A percentile compares a stretch with the other conserved stretches of the same genome.
phyloP scores from a whole-genome alignment of 2,888 invertebrate genomes.

The Phaonia tiefii region DNA sequence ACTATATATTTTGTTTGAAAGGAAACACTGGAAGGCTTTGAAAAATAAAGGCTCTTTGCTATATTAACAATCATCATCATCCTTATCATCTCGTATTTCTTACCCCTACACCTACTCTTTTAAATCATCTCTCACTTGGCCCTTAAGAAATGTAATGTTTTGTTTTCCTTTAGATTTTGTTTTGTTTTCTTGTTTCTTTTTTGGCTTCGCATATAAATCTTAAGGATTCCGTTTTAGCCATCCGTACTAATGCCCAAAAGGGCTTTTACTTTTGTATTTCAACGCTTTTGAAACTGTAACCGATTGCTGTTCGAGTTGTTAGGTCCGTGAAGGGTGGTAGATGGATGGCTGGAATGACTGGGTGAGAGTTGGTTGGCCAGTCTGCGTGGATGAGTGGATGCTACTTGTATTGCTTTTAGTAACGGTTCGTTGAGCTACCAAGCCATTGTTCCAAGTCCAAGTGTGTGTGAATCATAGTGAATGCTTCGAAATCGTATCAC shows the following conservation, averaged over 20 bases:
- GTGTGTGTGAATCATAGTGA: neutral
- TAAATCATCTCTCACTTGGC: neutral
- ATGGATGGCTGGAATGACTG: neutral
- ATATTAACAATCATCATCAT: neutral
- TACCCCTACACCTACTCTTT: neutral
- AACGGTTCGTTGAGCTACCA: slow-evolving; percentile 36
- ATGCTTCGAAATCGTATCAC: neutral
- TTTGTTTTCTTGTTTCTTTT: slow-evolving; percentile 23
- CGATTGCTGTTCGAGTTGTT: slow-evolving; percentile 5
- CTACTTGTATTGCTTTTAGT: slow-evolving; percentile 39
- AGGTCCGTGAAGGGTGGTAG: neutral
- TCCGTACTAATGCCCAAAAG: slow-evolving; percentile 51
- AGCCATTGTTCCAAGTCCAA: slow-evolving; percentile 1
- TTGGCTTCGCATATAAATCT: slow-evolving; percentile 53
- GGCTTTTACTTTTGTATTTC: slow-evolving; percentile 35
- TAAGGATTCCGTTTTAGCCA: slow-evolving; percentile 50
- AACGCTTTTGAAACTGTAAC: slow-evolving; percentile 10
- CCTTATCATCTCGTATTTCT: neutral
- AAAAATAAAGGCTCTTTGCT: slow-evolving; percentile 28
- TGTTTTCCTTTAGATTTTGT: slow-evolving; percentile 23
- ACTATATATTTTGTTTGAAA: slow-evolving; percentile 23
- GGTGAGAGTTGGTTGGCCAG: neutral
- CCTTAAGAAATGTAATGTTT: neutral
- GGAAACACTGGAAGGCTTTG: neutral
- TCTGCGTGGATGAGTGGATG: slow-evolving; percentile 14